Evolutionary conservation across 2,888 invertebrate genomes (phyloP).

Genomic region (Campoplex nolae): DNA sequence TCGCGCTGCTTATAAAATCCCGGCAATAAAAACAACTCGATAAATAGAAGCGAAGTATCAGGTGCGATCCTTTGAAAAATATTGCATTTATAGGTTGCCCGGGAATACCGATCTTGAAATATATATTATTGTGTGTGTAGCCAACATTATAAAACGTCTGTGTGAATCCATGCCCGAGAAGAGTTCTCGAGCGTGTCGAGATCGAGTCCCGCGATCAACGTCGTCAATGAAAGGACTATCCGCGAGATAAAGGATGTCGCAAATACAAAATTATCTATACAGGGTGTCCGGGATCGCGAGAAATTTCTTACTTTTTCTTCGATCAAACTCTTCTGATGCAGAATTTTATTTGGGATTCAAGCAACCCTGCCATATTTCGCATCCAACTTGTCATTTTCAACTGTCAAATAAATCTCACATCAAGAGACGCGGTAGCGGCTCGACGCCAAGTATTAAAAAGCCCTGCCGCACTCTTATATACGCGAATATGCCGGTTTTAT

Average conservation of each 20-base stretch:
- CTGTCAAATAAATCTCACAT: too few species aligned
- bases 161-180: slow-evolving; percentile 62
- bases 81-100: neutral
- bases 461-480: too few species aligned
- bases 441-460: too few species aligned
- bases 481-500: too few species aligned
- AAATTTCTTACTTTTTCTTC: too few species aligned
- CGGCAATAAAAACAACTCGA: slow-evolving; percentile 11
- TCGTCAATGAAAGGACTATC: slow-evolving; percentile 59
- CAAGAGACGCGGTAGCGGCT: too few species aligned
- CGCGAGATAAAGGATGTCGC: slow-evolving; percentile 65
- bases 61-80: neutral
- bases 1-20: neutral
- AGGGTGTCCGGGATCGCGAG: neutral
- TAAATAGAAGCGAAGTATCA: slow-evolving; percentile 12
- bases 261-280: slow-evolving; percentile 10
- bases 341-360: neutral
- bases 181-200: slow-evolving; percentile 65
- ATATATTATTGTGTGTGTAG: neutral
- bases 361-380: too few species aligned
- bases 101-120: slow-evolving; percentile 23
- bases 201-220: slow-evolving; percentile 58
- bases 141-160: neutral
- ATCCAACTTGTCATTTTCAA: too few species aligned
- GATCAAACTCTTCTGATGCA: neutral